Evolutionary conservation across 1,140 invertebrate species (phyloP).

Genomic region (Odontomachus brunneus): DNA sequence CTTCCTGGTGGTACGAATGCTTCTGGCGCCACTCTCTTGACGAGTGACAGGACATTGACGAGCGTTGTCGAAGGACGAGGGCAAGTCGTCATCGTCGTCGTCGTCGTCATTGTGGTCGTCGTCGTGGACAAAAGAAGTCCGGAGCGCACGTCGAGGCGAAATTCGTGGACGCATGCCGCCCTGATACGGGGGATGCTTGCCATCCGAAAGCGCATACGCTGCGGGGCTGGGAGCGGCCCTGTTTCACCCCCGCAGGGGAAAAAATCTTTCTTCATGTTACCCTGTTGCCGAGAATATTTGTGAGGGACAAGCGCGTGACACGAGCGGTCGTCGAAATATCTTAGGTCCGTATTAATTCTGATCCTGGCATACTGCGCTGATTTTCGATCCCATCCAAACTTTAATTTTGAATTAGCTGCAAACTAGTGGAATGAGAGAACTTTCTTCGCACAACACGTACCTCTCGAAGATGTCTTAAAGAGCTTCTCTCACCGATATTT

Average conservation of each 20-base stretch:
- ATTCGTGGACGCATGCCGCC: constrained; percentile 64
- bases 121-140: constrained; percentile 6
- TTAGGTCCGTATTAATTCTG: background rate
- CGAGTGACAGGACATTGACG: constrained; percentile 80
- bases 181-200: constrained; percentile 76
- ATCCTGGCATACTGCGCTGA: too few relatives aligned
- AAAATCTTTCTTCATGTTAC: constrained; percentile 67
- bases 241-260: constrained; percentile 6
- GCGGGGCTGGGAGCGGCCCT: constrained; percentile 18
- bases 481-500: too few relatives aligned
- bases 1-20: constrained; percentile 80
- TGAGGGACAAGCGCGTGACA: constrained; percentile 60
- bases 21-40: constrained; percentile 81
- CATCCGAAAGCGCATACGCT: constrained; percentile 58
- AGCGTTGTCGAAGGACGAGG: constrained; percentile 33
- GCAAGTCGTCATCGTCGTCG: background rate
- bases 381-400: too few relatives aligned
- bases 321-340: background rate
- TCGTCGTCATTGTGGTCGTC: background rate
- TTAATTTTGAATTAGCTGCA: too few relatives aligned
- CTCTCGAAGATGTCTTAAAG: too few relatives aligned
- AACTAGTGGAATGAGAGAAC: too few relatives aligned
- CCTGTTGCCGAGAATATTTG: constrained; percentile 75
- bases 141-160: background rate
- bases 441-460: too few relatives aligned